Evolutionary conservation across 2,888 invertebrate species (phyloP).

Genomic region (Enchytraeus crypticus): DNA sequence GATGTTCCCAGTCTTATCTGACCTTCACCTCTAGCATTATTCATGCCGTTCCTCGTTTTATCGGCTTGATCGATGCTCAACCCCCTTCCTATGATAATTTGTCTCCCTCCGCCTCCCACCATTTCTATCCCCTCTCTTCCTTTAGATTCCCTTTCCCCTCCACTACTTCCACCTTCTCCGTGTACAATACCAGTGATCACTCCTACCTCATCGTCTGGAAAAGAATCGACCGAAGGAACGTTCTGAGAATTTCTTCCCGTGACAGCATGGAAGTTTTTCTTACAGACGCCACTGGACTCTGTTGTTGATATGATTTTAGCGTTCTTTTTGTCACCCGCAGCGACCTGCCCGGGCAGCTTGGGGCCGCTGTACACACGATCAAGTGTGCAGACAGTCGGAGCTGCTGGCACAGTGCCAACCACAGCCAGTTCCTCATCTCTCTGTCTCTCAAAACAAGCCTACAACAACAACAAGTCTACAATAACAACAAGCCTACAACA

Average conservation of each 20-base stretch:
- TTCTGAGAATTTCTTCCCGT: too few relatives aligned
- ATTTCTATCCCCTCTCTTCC: too few relatives aligned
- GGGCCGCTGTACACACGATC: conserved; percentile 7
- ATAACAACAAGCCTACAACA: too few relatives aligned
- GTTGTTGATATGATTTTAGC: too few relatives aligned
- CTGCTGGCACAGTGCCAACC: conserved; percentile 1
- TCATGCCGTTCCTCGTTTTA: neutral
- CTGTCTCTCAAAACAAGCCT: conserved; percentile 51
- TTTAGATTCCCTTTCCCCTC: neutral
- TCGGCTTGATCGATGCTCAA: neutral
- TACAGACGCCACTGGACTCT: too few relatives aligned
- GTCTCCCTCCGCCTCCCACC: neutral
- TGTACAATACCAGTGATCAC: neutral
- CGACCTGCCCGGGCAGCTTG: neutral
- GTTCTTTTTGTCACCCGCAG: too few relatives aligned
- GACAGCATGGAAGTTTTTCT: too few relatives aligned
- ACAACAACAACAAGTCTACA: too few relatives aligned
- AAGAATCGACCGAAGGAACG: too few relatives aligned
- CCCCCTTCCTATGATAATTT: neutral
- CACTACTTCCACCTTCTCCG: neutral
- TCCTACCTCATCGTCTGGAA: too few relatives aligned
- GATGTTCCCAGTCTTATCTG: too few relatives aligned
- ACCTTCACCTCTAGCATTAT: neutral
- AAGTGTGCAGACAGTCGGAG: neutral
- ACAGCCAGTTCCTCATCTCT: conserved; percentile 41